Conservation (phyloP, 1,140 invertebrate genomes). For the Drosophila bocqueti region DNA sequence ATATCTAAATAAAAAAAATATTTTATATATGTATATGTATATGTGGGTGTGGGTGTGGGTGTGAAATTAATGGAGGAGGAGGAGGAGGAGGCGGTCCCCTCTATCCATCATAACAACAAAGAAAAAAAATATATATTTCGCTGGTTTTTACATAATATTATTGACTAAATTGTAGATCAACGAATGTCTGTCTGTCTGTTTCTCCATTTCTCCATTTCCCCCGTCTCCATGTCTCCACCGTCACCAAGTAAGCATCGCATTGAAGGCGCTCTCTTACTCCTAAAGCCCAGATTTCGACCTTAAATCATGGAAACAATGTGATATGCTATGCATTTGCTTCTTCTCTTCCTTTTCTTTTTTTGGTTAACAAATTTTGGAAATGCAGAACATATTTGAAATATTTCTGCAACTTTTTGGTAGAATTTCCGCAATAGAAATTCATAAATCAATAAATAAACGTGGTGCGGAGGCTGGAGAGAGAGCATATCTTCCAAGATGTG, state of each 20-base stretch:
- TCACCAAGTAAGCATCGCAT: slow-evolving; percentile 10
- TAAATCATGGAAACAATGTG: background rate
- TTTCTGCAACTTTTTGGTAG: background rate
- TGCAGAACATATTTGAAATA: slow-evolving; percentile 8
- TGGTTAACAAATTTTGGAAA: background rate
- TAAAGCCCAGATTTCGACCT: background rate
- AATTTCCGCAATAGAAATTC: background rate
- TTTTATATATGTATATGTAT: slow-evolving; percentile 16
- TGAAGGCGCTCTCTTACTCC: background rate
- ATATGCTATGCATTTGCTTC: slow-evolving; percentile 1
- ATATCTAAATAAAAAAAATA: slow-evolving; percentile 50
- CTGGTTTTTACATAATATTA: slow-evolving; percentile 65
- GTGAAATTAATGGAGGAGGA: slow-evolving; percentile 25
- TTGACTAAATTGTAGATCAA: slow-evolving; percentile 82
- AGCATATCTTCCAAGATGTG: background rate
- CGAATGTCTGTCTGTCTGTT: slow-evolving; percentile 54
- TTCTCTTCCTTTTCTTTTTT: background rate
- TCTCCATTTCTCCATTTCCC: slow-evolving; percentile 47
- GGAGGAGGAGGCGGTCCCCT: background rate
- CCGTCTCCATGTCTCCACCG: slow-evolving; percentile 2
- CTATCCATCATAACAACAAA: slow-evolving; percentile 38
- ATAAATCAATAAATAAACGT: background rate
- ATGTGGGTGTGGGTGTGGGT: slow-evolving; percentile 37
- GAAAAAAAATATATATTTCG: slow-evolving; percentile 30
- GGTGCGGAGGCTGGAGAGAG: background rate